phyloP scores from a whole-genome alignment of 2,888 invertebrate genomes.

The Brenthis hecate region DNA sequence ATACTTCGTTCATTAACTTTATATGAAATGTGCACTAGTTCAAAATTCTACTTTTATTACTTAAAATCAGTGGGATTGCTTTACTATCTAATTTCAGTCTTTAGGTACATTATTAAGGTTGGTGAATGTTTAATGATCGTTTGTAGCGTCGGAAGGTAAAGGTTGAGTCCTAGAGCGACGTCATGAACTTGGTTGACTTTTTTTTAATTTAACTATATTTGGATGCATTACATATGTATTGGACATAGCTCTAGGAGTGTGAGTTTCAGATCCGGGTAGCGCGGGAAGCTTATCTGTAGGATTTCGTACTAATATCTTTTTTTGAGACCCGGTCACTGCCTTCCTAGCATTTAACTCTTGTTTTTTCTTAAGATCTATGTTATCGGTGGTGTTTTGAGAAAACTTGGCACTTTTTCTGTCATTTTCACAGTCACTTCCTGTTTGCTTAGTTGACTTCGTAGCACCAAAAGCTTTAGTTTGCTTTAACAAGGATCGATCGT shows the following conservation, averaged over 20 bases:
- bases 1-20: slow-evolving; percentile 14
- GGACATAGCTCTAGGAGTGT: slow-evolving; percentile 84
- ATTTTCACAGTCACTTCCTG: slow-evolving; percentile 73
- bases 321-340: slow-evolving; percentile 84
- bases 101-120: slow-evolving; percentile 52
- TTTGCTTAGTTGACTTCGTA: slow-evolving; percentile 83
- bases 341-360: slow-evolving; percentile 83
- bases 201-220: slow-evolving; percentile 70
- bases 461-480: slow-evolving; percentile 93
- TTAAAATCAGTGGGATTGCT: slow-evolving; percentile 39
- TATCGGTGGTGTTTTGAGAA: slow-evolving; percentile 74
- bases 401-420: slow-evolving; percentile 71
- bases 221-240: slow-evolving; percentile 87
- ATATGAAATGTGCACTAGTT: slow-evolving; percentile 18
- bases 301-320: slow-evolving; percentile 83
- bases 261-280: slow-evolving; percentile 78
- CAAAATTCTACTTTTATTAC: slow-evolving; percentile 28
- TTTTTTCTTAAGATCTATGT: slow-evolving; percentile 71
- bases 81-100: slow-evolving; percentile 63
- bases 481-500: slow-evolving; percentile 93
- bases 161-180: slow-evolving; percentile 43
- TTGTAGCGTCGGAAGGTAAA: slow-evolving; percentile 76
- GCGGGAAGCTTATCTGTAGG: slow-evolving; percentile 90
- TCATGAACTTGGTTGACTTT: slow-evolving; percentile 75
- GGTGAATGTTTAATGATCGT: slow-evolving; percentile 62